Percentiles rank a stretch among this genome's conserved stretches.
These are phyloP conservation scores for Bhutanitis thaidina DNA, from an alignment of 2,888 invertebrate species.

Conservation along the genomic window DNA sequence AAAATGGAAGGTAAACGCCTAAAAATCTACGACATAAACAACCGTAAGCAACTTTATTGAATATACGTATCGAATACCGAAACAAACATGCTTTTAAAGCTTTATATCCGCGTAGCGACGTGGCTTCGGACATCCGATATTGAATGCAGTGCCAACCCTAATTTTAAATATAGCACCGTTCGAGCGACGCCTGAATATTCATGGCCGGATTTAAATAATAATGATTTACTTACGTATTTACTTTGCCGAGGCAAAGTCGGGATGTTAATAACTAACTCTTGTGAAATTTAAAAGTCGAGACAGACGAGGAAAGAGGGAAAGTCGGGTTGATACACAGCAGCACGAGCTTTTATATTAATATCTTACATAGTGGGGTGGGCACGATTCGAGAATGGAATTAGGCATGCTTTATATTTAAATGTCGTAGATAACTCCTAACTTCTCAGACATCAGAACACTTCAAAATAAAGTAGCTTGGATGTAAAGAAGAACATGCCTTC, in stretches of 20 bases:
- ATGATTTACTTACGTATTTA: slow-evolving; percentile 21
- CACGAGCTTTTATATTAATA: slow-evolving; percentile 3
- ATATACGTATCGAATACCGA: neutral
- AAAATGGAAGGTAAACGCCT: too few relatives aligned
- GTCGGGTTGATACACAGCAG: neutral
- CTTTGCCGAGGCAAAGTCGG: neutral
- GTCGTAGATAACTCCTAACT: too few relatives aligned
- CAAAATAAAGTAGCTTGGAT: too few relatives aligned
- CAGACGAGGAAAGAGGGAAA: slow-evolving; percentile 6
- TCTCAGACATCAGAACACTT: too few relatives aligned
- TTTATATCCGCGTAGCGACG: neutral
- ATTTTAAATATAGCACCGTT: slow-evolving; percentile 5
- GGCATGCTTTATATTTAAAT: too few relatives aligned
- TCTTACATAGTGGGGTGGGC: too few relatives aligned
- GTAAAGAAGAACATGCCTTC: too few relatives aligned
- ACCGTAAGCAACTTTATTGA: too few relatives aligned
- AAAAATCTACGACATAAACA: too few relatives aligned
- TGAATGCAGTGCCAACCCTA: slow-evolving; percentile 12
- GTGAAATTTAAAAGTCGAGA: slow-evolving; percentile 7
- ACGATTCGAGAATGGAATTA: too few relatives aligned
- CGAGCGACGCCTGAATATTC: slow-evolving; percentile 29
- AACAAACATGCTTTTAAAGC: neutral
- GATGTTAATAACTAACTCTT: slow-evolving; percentile 8
- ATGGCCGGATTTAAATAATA: slow-evolving; percentile 33
- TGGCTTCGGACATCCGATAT: slow-evolving; percentile 5